These are phyloP conservation scores for Microctonus aethiopoides DNA, from an alignment of 2,888 invertebrate species.

Conservation along the genomic window DNA sequence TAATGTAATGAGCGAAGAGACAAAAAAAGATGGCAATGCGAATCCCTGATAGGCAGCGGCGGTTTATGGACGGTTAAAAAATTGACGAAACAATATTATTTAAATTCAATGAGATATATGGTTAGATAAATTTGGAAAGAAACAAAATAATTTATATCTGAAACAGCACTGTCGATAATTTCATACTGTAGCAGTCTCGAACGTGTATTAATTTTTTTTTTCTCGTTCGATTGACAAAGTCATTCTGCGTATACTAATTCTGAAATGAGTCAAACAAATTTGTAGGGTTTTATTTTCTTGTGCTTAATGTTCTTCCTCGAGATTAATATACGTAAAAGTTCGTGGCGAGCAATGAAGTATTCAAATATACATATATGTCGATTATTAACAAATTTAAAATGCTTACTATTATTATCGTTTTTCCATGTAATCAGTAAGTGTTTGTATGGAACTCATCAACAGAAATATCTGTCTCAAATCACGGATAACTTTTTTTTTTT, in stretches of 20 bases:
- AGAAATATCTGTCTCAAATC: background rate
- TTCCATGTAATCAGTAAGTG: background rate
- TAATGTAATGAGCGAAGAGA: constrained; percentile 73
- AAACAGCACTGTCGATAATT: background rate
- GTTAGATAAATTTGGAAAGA: background rate
- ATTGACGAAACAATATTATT: constrained; percentile 38
- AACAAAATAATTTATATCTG: background rate
- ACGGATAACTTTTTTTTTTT: too few relatives aligned
- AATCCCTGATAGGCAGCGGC: constrained; percentile 73
- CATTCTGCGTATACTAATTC: background rate
- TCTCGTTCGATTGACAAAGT: background rate
- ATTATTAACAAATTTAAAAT: too few relatives aligned
- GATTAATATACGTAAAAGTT: background rate
- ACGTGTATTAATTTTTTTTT: background rate
- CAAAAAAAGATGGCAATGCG: constrained; percentile 75
- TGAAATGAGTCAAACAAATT: background rate
- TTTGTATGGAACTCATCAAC: background rate
- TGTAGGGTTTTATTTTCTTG: background rate
- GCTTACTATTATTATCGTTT: background rate
- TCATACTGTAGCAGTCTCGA: constrained; percentile 6
- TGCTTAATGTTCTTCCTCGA: background rate
- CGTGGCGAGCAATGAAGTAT: too few relatives aligned
- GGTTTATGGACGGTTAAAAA: constrained; percentile 41
- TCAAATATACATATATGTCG: too few relatives aligned
- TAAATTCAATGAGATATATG: constrained; percentile 11